Base-by-base conservation (phyloP, 2,888 invertebrate genomes). In the Ochropleura plecta region DNA sequence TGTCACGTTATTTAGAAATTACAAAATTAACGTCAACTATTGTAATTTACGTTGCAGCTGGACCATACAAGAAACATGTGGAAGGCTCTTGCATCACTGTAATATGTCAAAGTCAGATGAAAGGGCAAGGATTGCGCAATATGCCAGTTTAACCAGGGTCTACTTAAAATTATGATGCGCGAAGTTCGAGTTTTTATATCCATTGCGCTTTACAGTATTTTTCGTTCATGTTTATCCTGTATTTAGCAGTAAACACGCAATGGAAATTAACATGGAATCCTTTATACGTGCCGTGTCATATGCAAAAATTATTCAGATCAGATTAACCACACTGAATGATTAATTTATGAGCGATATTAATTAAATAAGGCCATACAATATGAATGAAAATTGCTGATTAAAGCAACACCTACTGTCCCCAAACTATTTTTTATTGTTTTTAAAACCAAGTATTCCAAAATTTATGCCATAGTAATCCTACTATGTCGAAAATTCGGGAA, bases 91-190 rank as follows among this genome's bases (percentile, higher is more conserved):
- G 89, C 92, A 88, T 90, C 92, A 93, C 84, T 86, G 87, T 90
- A 88, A 92, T 92, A 93, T 94, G 94, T 94, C 94, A 94, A 94
- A 94, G 93, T 87, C 93, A 89, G 88, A 89, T 85, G 87, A 94
- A 95, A 94, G 94, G 94, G 93, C 93, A 92, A 79, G 78, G 79
- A 88, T 90, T 91, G 85, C 83, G 89, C 83, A 90, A 92, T 86
- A 88, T 85, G 84, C 84, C 88, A 88, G 86, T 86, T 88, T 85
- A 82, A 86, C 88, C 82, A 72, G 83, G 76, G 70, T 77, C 75
- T 74, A 78, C 78, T 85, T 76, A 73, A 78, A 78, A 82, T 78
- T 78, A 85, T 78, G 85, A 83, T 78, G 71, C 66, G 75, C 64
- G 40, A 60, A 75, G 40, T 69, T 55, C 46, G 57, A 10, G 57